Base-by-base conservation (phyloP, 1,140 invertebrate genomes). In the Sycobia sp. region DNA sequence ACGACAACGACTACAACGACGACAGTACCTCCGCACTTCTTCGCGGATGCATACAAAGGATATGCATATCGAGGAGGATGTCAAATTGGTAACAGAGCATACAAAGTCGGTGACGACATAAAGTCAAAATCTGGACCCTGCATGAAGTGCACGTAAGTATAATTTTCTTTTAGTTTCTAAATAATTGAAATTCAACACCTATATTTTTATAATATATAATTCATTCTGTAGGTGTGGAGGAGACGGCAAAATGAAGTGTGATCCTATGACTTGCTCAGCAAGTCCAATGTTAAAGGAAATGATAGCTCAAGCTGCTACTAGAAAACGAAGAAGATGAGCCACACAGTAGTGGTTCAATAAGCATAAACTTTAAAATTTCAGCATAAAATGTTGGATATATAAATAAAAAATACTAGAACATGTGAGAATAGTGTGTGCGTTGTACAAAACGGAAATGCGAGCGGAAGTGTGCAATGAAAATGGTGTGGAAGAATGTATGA, bases 161-260 rank as follows among this genome's bases (percentile, higher is more conserved):
- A 32, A 32, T 66, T 68, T 22, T 43, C 10, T 20, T n/a, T 36
- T 20, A 46, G 18, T 4, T 5, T 27, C 25, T 47, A 47, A 27
- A 27, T 27, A 25, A 14, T 27, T 47, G 16, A 27, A 27, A 46
- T 22, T 46, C 5, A 46, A 46, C 4, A 46, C 8, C 41, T n/a
- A 11, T 32, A 11, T 32, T 32, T 32, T 32, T 32, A 4, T 32
- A 7, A 7, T 32, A 32, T 32, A 7, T 32, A 32, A 32, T 32
- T 32, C 4, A 32, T 49, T 64, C 76, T 75, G 22, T 80, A 95
- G 93, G 80, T 95, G 93, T 82, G 93, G 91, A 70, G 86, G 88
- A 44, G 88, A 93, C 77, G 93, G 93, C 69, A 90, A 94, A 79
- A 95, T 96, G 93, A 90, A 94, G 80, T 96, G 94, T 79, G 91